Base-by-base conservation (phyloP, 2,888 invertebrate genomes). In the Rhamphomyia laevipes region DNA sequence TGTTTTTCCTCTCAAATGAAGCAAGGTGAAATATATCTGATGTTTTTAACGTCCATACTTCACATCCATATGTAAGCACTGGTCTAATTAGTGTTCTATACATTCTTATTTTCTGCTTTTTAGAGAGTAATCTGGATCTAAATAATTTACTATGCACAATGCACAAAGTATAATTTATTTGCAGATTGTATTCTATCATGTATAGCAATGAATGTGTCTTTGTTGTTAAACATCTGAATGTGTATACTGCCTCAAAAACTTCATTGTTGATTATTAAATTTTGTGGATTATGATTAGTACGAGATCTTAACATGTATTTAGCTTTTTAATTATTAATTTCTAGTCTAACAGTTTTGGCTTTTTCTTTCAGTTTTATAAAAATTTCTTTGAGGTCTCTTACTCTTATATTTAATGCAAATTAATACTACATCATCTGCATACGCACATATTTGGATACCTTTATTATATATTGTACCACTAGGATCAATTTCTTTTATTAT, bases 311-410 rank as follows among this genome's bases (percentile, higher is more conserved):
- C 47, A 46, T 46, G 38, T 46, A 46, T 37, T 35, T 37, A 27
- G 46, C 38, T 46, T 46, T 46, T n/a, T 35, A 18, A 31, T 47
- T 11, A 31, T 41, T 47, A 13, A 41, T 30, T 41, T 47, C 31
- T 15, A 41, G 31, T 4, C n/a, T 9, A n/a, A 35, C 33, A n/a
- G 13, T n/a, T 4, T 35, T 35, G 16, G 30, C 16, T n/a, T 47
- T 40, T 18, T 41, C 38, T 47, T 23, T 23, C 30, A 40, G 27
- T 13, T 41, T 33, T 21, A 30, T 3, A 41, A 47, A 47, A 17
- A 18, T 27, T 40, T 47, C 13, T 18, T 37, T 38, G 13, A 13
- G 33, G 13, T 3, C 33, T 35, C n/a, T n/a, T 35, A n/a, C 33
- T 35, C n/a, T n/a, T 35, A n/a, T n/a, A 13, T 35, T 35, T 6